phyloP scores from a whole-genome alignment of 2,113 vertebrate genomes.

The Tricholaema leucomelas region DNA sequence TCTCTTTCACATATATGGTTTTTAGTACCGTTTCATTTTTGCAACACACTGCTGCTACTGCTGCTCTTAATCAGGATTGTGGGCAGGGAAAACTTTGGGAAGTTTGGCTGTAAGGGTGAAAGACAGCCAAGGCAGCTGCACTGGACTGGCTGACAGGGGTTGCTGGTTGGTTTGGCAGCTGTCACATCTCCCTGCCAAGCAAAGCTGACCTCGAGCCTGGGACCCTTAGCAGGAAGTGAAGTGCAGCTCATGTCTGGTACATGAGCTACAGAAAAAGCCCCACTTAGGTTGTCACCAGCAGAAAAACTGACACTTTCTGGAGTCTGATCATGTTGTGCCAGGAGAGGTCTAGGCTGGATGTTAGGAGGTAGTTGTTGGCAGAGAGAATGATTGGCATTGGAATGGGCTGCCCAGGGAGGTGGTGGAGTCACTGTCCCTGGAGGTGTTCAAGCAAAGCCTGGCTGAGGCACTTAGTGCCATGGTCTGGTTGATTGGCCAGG shows the following conservation, averaged over 20 bases:
- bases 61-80: neutral
- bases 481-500: too few relatives aligned
- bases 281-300: neutral
- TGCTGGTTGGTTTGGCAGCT: neutral
- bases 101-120: neutral
- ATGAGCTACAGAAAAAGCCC: neutral
- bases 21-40: neutral
- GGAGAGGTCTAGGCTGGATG: too few relatives aligned
- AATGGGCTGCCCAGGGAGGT: too few relatives aligned
- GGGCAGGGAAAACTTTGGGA: neutral
- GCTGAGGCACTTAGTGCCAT: too few relatives aligned
- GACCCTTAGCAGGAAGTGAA: constrained; percentile 2
- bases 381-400: too few relatives aligned
- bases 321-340: neutral
- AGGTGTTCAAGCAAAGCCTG: too few relatives aligned
- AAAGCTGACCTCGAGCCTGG: constrained; percentile 1
- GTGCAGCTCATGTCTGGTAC: neutral
- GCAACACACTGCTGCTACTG: neutral
- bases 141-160: neutral
- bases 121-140: neutral
- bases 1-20: neutral
- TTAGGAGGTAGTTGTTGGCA: too few relatives aligned
- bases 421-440: too few relatives aligned
- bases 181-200: neutral
- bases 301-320: constrained; percentile 11